A percentile compares a stretch with the other conserved stretches of the same genome.
Evolutionary conservation across 2,797 vertebrate genomes (phyloP).

Genomic region (Lates japonicus): DNA sequence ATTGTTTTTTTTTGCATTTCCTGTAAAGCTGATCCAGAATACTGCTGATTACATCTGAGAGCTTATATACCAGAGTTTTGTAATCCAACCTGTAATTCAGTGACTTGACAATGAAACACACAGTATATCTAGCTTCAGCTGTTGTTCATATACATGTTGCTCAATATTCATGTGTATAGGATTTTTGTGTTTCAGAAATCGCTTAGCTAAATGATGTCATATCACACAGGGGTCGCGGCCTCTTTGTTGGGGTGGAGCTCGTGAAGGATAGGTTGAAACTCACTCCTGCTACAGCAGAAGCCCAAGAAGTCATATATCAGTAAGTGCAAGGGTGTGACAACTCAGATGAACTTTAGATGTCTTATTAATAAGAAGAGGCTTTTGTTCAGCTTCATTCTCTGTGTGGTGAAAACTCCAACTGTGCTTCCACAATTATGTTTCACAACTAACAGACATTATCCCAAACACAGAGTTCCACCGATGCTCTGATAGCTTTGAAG

Average conservation of each 20-base stretch:
- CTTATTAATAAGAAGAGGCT: neutral
- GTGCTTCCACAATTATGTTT: neutral
- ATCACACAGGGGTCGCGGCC: slow-evolving; percentile 89
- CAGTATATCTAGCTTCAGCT: neutral
- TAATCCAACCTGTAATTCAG: neutral
- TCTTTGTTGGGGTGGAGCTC: slow-evolving; percentile 95
- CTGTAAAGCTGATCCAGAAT: slow-evolving; percentile 2
- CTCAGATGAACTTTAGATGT: neutral
- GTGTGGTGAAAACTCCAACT: neutral
- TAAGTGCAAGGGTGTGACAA: slow-evolving; percentile 67
- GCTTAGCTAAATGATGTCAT: neutral
- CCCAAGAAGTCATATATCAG: slow-evolving; percentile 95
- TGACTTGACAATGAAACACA: neutral
- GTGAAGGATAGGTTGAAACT: slow-evolving; percentile 90
- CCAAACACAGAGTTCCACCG: neutral
- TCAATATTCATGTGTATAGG: no score
- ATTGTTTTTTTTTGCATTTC: neutral
- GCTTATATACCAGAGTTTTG: neutral
- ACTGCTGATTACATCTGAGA: neutral
- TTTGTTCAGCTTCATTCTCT: neutral
- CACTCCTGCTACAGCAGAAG: slow-evolving; percentile 94
- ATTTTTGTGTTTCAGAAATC: neutral
- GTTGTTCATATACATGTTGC: neutral
- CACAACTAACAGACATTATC: neutral
- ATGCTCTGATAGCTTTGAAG: neutral